Percentiles rank a stretch among this genome's conserved stretches.
phyloP scores from a whole-genome alignment of 2,113 vertebrate genomes.

The Nothocercus nigrocapillus region DNA sequence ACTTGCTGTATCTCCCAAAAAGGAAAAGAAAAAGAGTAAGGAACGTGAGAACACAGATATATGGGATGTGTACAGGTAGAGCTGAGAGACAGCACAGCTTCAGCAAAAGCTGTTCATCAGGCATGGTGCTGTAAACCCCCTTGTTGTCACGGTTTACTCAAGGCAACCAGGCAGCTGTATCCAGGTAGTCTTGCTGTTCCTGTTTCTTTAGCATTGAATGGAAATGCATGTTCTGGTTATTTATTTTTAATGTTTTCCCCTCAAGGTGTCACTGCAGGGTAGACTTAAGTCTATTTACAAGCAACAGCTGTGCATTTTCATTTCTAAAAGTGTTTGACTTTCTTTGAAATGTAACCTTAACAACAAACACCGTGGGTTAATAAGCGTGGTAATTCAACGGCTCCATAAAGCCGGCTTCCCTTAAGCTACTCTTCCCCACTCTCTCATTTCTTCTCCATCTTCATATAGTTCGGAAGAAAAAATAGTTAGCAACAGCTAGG shows the following conservation, averaged over 20 bases:
- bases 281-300: slow-evolving; percentile 43
- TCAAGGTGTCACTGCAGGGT: slow-evolving; percentile 71
- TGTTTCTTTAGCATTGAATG: background rate
- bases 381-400: background rate
- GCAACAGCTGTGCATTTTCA: background rate
- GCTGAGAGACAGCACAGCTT: background rate
- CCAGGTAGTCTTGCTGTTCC: background rate
- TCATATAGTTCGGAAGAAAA: background rate
- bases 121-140: background rate
- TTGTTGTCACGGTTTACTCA: background rate
- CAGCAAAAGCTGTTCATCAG: background rate
- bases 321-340: slow-evolving; percentile 12
- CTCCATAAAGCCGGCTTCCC: background rate
- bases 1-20: background rate
- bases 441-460: background rate
- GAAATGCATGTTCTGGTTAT: slow-evolving; percentile 9
- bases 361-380: background rate
- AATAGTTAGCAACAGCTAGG: background rate
- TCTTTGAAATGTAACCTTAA: slow-evolving; percentile 2
- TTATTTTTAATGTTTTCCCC: slow-evolving; percentile 61
- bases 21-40: background rate
- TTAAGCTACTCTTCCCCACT: background rate
- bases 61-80: background rate
- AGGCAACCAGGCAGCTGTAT: background rate
- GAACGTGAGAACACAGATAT: background rate